These are phyloP conservation scores for Setipinna tenuifilis DNA, from an alignment of 2,797 vertebrate genomes.

Conservation along the genomic window DNA sequence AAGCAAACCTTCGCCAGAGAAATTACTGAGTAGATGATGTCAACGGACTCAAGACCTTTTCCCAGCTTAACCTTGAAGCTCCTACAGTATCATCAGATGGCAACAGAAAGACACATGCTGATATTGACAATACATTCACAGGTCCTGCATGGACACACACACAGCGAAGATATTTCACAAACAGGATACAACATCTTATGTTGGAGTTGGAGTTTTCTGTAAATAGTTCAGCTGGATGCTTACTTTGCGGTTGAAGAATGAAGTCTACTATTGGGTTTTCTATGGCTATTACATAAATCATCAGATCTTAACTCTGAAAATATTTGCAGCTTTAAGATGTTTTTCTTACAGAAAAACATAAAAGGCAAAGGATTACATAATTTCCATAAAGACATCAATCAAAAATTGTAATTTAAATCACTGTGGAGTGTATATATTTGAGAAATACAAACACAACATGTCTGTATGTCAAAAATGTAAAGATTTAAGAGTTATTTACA, in stretches of 20 bases:
- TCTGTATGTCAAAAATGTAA: neutral
- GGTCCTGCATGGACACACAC: too few relatives aligned
- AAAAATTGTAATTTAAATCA: neutral
- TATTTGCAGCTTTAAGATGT: neutral
- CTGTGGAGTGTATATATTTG: neutral
- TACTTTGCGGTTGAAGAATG: neutral
- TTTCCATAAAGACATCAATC: neutral
- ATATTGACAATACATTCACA: too few relatives aligned
- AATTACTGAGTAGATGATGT: too few relatives aligned
- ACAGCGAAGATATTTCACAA: too few relatives aligned
- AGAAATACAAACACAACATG: neutral
- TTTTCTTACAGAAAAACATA: neutral
- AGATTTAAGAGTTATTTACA: neutral
- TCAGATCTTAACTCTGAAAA: neutral
- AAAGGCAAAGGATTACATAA: neutral
- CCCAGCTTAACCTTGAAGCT: too few relatives aligned
- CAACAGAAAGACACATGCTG: too few relatives aligned
- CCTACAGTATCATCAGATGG: too few relatives aligned
- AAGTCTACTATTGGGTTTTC: neutral
- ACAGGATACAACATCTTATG: neutral
- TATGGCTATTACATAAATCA: neutral
- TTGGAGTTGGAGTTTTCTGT: neutral
- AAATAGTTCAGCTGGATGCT: neutral
- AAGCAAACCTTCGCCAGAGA: too few relatives aligned
- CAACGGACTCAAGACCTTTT: too few relatives aligned